Evolutionary conservation across 2,888 invertebrate species (phyloP).

Genomic region (Drosophila mimica): DNA sequence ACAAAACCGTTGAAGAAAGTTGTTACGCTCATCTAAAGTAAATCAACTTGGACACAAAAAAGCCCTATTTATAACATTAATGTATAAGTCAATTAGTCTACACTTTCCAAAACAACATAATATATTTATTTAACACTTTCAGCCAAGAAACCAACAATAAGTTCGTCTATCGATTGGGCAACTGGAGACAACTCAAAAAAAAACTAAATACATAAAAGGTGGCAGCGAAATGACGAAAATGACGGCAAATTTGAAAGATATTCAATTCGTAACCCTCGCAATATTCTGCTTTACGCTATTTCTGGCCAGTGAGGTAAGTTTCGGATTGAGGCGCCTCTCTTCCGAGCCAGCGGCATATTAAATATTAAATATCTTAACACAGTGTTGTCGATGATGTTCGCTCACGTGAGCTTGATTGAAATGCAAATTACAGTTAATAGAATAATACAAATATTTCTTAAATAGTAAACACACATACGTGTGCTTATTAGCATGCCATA

Average conservation of each 20-base stretch:
- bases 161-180: conserved; percentile 37
- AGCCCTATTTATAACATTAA: conserved; percentile 15
- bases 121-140: conserved; percentile 61
- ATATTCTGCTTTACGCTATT: conserved; percentile 67
- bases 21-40: conserved; percentile 28
- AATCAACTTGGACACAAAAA: conserved; percentile 50
- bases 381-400: conserved; percentile 24
- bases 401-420: conserved; percentile 61
- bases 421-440: conserved; percentile 58
- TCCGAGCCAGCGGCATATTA: conserved; percentile 14
- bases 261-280: conserved; percentile 58
- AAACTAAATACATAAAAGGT: conserved; percentile 15
- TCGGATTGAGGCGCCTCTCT: background rate
- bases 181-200: conserved; percentile 18
- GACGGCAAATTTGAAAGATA: conserved; percentile 46
- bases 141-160: conserved; percentile 29
- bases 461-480: conserved; percentile 19
- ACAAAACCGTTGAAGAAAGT: conserved; percentile 58
- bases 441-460: conserved; percentile 55
- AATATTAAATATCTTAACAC: conserved; percentile 9
- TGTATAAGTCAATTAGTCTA: conserved; percentile 62
- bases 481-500: conserved; percentile 52
- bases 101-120: conserved; percentile 48
- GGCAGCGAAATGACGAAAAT: conserved; percentile 42
- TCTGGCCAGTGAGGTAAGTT: conserved; percentile 71